Conservation (phyloP, 2,888 invertebrate genomes). For the Sylvicola fuscatus region DNA sequence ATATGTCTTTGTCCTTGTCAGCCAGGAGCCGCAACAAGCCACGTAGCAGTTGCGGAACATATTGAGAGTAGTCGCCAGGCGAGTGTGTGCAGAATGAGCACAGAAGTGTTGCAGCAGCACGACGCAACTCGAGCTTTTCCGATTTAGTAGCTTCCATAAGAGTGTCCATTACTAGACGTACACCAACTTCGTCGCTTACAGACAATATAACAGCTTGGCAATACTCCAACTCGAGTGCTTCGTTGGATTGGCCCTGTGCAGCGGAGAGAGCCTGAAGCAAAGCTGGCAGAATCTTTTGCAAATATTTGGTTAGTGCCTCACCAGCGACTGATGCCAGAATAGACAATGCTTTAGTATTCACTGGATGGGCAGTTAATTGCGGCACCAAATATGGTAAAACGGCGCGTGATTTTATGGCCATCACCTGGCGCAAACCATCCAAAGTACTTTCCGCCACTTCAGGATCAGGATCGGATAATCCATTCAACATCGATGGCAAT, state of each 20-base stretch:
- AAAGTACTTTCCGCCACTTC: constrained; percentile 71
- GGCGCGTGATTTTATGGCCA: constrained; percentile 89
- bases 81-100: constrained; percentile 81
- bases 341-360: constrained; percentile 84
- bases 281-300: constrained; percentile 83
- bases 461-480: constrained; percentile 52
- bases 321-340: constrained; percentile 90
- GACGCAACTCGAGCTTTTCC: constrained; percentile 38
- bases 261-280: constrained; percentile 54
- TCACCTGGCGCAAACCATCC: constrained; percentile 90
- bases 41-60: constrained; percentile 71
- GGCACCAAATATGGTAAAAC: constrained; percentile 94
- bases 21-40: constrained; percentile 73
- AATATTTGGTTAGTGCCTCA: constrained; percentile 73
- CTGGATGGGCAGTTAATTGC: constrained; percentile 70
- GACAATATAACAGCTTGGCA: constrained; percentile 86
- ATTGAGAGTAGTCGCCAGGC: constrained; percentile 67
- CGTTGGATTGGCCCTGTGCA: constrained; percentile 42
- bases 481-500: constrained; percentile 70
- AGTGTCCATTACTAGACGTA: constrained; percentile 71
- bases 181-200: constrained; percentile 70
- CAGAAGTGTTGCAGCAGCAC: constrained; percentile 70
- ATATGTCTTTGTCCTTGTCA: constrained; percentile 56
- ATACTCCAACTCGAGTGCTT: constrained; percentile 62
- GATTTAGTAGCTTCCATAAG: constrained; percentile 56